phyloP scores from a whole-genome alignment of 2,113 vertebrate genomes.

The Gallinago paraguaiae region DNA sequence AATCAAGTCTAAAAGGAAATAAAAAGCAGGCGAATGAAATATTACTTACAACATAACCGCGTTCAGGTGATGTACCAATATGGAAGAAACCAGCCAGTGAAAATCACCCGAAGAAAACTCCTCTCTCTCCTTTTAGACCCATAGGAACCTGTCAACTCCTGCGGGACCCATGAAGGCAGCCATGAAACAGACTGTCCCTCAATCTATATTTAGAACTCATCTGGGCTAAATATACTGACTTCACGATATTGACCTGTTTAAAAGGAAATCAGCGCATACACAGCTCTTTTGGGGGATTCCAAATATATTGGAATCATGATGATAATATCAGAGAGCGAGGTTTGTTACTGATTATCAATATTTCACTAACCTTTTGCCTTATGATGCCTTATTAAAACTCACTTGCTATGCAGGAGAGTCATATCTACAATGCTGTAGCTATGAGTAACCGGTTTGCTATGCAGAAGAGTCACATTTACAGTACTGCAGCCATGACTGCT shows the following conservation, averaged over 20 bases:
- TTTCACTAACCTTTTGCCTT: background rate
- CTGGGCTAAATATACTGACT: conserved; percentile 42
- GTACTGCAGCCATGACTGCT: background rate
- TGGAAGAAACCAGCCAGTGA: conserved; percentile 10
- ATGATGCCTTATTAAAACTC: background rate
- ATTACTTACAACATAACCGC: conserved; percentile 69
- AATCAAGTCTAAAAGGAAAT: background rate
- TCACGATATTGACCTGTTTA: background rate
- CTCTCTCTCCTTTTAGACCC: conserved; percentile 1
- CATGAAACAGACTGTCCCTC: conserved; percentile 32
- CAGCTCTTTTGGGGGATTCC: background rate
- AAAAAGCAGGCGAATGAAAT: background rate
- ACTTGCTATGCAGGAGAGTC: background rate
- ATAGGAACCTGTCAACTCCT: background rate
- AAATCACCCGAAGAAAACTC: background rate
- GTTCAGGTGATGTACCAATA: background rate
- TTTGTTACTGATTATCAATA: background rate
- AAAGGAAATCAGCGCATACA: background rate
- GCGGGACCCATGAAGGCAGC: conserved; percentile 7
- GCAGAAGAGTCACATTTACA: background rate
- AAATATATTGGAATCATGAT: background rate
- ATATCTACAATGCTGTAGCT: background rate
- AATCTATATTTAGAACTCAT: conserved; percentile 69
- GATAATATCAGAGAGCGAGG: background rate
- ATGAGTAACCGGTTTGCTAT: conserved; percentile 49